phyloP scores from a whole-genome alignment of 2,888 invertebrate species.

The Chloroclystis v-ata region DNA sequence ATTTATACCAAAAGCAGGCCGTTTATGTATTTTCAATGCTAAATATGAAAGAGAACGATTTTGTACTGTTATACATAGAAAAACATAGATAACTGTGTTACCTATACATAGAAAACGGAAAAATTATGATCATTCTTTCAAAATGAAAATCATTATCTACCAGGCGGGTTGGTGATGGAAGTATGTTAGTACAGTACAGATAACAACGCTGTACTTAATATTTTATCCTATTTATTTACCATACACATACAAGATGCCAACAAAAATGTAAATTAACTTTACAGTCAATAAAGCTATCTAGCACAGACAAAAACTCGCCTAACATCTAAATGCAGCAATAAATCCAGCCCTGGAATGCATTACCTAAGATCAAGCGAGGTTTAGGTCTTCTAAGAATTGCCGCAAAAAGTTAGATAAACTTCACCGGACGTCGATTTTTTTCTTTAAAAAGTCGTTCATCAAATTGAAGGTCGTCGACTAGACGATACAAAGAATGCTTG shows the following conservation, averaged over 20 bases:
- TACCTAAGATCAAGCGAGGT: conserved; percentile 40
- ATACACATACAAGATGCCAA: too few species aligned
- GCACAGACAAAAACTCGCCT: background rate
- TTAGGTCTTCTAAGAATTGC: conserved; percentile 64
- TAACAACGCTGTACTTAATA: too few species aligned
- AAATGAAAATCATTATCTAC: too few species aligned
- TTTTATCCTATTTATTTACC: too few species aligned
- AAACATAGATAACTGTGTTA: too few species aligned
- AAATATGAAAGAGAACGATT: too few species aligned
- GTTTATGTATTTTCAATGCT: background rate
- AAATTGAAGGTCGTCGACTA: conserved; percentile 67
- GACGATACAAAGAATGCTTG: conserved; percentile 74
- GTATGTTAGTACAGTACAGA: too few species aligned
- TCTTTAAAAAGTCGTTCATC: conserved; percentile 71
- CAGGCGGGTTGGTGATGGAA: too few species aligned
- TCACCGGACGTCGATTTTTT: conserved; percentile 69
- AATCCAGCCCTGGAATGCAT: conserved; percentile 54
- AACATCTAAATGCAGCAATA: conserved; percentile 33
- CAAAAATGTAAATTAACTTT: too few species aligned
- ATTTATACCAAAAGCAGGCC: conserved; percentile 21
- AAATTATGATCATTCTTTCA: too few species aligned
- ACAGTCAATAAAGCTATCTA: background rate
- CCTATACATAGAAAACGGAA: too few species aligned
- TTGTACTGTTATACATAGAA: too few species aligned
- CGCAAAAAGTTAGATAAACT: conserved; percentile 73